These are phyloP conservation scores for Colinus virginianus DNA, from an alignment of 2,113 vertebrate species.

Conservation along the genomic window DNA sequence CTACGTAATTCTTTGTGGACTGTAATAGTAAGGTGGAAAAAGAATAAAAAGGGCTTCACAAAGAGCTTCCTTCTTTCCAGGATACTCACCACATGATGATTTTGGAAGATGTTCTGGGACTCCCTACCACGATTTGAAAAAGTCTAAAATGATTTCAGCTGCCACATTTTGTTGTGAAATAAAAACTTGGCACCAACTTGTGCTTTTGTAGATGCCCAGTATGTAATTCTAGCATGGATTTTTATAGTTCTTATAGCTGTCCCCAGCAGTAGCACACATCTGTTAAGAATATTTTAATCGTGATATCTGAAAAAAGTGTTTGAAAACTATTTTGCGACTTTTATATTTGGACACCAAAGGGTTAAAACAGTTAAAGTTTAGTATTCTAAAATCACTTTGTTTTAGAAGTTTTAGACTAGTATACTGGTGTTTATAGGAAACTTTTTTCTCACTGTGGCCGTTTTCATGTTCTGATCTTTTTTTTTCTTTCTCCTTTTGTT, in stretches of 20 bases:
- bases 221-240: constrained; percentile 37
- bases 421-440: constrained; percentile 69
- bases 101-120: background rate
- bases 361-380: constrained; percentile 77
- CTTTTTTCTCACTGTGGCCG: constrained; percentile 72
- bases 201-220: constrained; percentile 62
- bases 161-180: constrained; percentile 55
- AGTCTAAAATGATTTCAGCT: constrained; percentile 16
- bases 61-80: background rate
- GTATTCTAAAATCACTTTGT: constrained; percentile 57
- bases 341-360: constrained; percentile 83
- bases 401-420: constrained; percentile 71
- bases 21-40: background rate
- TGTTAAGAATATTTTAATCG: constrained; percentile 54
- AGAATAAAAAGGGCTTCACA: background rate
- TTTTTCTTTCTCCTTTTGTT: constrained; percentile 65
- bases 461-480: constrained; percentile 77
- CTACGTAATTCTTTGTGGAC: background rate
- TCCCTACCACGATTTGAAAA: background rate
- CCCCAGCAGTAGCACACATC: constrained; percentile 4
- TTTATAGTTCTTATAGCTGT: constrained; percentile 4
- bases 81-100: background rate
- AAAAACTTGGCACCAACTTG: constrained; percentile 84
- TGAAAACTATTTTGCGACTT: constrained; percentile 52
- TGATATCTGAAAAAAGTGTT: constrained; percentile 40